Evolutionary conservation across 2,113 vertebrate species (phyloP), one percentile per base, ranked within the genome.

Genomic region (Muntiacus muntjak): DNA sequence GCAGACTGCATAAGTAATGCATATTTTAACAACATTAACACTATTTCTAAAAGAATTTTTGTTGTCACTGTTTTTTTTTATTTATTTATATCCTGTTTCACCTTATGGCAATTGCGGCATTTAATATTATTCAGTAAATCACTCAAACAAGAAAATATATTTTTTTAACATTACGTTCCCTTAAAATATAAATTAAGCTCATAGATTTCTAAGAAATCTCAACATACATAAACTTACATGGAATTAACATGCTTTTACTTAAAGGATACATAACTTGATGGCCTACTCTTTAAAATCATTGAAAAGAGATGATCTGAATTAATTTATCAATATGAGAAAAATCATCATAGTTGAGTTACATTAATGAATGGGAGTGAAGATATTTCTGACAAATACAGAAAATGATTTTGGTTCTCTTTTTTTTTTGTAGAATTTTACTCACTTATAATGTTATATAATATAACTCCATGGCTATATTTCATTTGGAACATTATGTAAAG

Each of bases 181-280:
- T 93, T 98, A 52, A 96, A 95, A 87, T 76, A 98, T 85, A 97
- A 98, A 98, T 94, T 85, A 93, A 96, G 92, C 45, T 98, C 94
- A 94, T 2, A 0, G 96, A 97, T 98, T 96, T 36, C n/a, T 67
- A 94, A 67, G 58, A 93, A 98, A 93, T 82, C 97, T 64, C 90
- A 96, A 96, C 95, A 94, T 55, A 87, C 28, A 97, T 88, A 85
- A 89, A 98, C 30, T 96, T 67, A 89, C 97, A 96, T 91, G 45
- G 54, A 97, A 91, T 62, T 95, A 54, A 45, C 52, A n/a, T 87
- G 74, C 89, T 92, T 96, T 97, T 95, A 88, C 6, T 33, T 96
- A 85, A 84, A 79, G 82, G 9, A 96, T 36, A 98, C 87, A 90
- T 89, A 97, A 93, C 9, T 71, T n/a, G 67, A 93, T 97, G 8